Base-by-base conservation (phyloP, 2,888 invertebrate genomes). In the Cosmopolites sordidus region DNA sequence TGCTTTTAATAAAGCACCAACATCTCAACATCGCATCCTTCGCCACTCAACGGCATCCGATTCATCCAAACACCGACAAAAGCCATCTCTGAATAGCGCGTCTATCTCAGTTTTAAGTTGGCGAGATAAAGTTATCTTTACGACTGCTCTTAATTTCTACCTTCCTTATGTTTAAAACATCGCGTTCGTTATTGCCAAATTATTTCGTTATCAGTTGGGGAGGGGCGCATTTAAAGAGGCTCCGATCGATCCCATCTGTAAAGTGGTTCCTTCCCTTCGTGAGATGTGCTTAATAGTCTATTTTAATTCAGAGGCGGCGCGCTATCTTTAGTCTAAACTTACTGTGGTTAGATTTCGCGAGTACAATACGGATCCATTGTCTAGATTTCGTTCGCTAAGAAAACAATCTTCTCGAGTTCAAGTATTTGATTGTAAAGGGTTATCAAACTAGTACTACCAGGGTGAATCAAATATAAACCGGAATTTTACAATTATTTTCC, bases 111-210 rank as follows among this genome's bases (percentile, higher is more conserved):
- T 22, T 22, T 22, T 22, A 8, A 22, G 22, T 22, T 33, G 5
- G 12, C 30, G 33, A 51, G 46, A 55, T 55, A 55, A 55, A 50
- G 40, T 43, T 55, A 55, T 55, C 55, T 55, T 47, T 51, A 51
- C 30, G 43, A 48, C 47, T 44, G 39, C 47, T 51, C 55, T 55
- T 55, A 55, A 55, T 55, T 55, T 55, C 55, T 43, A 45, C 54
- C 51, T 49, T 49, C 51, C 55, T 44, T 48, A 48, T 46, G 54
- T 56, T 55, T 58, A 48, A 53, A 59, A 56, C 58, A 52, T 56
- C 42, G 54, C 51, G 54, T 52, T 29, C 48, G 53, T 56, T 58
- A 58, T 54, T 58, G 56, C 59, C 58, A 58, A 62, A 59, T 60
- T 60, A 60, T 62, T 60, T 58, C 46, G 54, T 60, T 61, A 58